Base-by-base conservation (phyloP, 2,113 vertebrate genomes). In the Barnardius zonarius region DNA sequence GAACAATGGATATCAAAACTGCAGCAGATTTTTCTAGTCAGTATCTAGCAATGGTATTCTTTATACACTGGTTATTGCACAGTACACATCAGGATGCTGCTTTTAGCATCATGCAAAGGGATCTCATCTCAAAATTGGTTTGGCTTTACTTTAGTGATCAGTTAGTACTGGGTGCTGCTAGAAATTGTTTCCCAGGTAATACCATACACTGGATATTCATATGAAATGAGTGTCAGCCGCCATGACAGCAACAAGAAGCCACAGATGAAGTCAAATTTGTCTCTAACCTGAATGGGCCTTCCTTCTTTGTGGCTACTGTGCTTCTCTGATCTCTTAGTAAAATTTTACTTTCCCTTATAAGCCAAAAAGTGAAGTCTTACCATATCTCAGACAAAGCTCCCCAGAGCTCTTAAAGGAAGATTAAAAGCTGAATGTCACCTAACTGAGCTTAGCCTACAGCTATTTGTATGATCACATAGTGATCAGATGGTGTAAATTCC, bases 381-480 rank as follows among this genome's bases (percentile, higher is more conserved):
- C n/a, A 7, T 55, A 63, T 94, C 66, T 78, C 76, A 75, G 9
- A 35, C 19, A 51, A 83, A 92, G 73, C 69, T 85, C 84, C 81
- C 52, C 86, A 78, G 73, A 92, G 31, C 55, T 78, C 51, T 86
- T 66, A 64, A 37, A 62, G 41, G 75, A 66, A 95, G 87, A 83
- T 95, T 93, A 97, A 94, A 83, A 43, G 13, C 54, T 80, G 52
- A 91, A 76, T 27, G 64, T 73, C 35, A 57, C 77, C 54, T 17
- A 3, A 22, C 55, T 72, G 84, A 95, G 48, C 46, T 90, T 76
- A 82, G 57, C 70, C 82, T 85, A 57, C 13, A 85, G 94, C 82
- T 88, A 72, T 90, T 94, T 93, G 83, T 72, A 82, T 86, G 88
- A 86, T 68, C 83, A 90, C 69, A 69, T 44, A 75, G 55, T 35